Evolutionary conservation across 23 tunicate species (phyloP).

Genomic region (Aplidium turbinatum): DNA sequence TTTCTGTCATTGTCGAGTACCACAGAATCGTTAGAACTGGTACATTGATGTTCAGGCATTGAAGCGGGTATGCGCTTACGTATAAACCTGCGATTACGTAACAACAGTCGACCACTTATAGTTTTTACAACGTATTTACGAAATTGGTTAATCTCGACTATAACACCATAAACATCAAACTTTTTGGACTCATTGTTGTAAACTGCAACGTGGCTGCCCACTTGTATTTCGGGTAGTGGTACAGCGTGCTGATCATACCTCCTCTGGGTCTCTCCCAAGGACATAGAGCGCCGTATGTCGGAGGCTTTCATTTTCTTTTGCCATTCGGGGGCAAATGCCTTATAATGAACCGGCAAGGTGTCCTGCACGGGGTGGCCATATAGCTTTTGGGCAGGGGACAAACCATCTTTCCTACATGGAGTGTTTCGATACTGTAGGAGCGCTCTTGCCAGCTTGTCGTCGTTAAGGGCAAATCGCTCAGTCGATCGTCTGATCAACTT

Average conservation of each 20-base stretch:
- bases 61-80: constrained; percentile 4
- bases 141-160: not conserved
- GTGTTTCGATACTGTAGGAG: constrained; percentile 8
- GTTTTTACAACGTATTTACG: constrained; percentile 12
- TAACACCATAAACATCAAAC: constrained; percentile 7
- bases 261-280: not conserved
- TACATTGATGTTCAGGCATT: not conserved
- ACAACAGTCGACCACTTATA: not conserved
- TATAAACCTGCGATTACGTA: constrained; percentile 14
- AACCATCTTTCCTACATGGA: not conserved
- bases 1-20: not conserved
- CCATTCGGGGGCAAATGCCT: constrained; percentile 3
- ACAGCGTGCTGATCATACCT: not conserved
- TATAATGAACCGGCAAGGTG: constrained; percentile 4
- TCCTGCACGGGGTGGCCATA: constrained; percentile 24
- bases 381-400: constrained; percentile 2
- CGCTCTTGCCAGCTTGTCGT: constrained; percentile 5
- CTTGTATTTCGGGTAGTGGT: not conserved
- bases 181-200: not conserved
- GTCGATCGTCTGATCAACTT: not conserved
- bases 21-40: not conserved
- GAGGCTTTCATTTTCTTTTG: not conserved
- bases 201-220: constrained; percentile 6
- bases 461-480: not conserved
- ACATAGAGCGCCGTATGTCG: not conserved